Evolutionary conservation across 2,113 vertebrate genomes (phyloP).

Genomic region (Amazona vittata): DNA sequence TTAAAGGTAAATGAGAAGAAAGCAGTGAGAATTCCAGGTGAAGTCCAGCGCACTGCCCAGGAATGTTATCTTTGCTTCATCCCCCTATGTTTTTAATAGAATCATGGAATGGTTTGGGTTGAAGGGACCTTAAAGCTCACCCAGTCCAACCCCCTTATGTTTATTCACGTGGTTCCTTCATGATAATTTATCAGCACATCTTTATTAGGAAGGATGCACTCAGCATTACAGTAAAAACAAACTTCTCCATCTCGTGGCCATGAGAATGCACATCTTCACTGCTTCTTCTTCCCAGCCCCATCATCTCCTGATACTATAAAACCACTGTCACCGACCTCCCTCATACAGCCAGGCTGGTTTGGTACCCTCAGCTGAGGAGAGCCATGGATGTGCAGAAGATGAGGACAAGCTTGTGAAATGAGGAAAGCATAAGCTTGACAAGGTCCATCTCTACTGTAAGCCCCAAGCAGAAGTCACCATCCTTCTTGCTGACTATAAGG

Average conservation of each 20-base stretch:
- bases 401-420: accelerated
- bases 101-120: background rate
- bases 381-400: background rate
- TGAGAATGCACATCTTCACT: accelerated
- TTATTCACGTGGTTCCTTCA: background rate
- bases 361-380: background rate
- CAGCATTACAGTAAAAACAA: background rate
- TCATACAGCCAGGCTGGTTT: background rate
- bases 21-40: background rate
- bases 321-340: background rate
- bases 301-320: background rate
- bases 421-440: background rate
- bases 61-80: background rate
- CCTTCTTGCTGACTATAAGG: background rate
- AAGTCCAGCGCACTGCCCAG: background rate
- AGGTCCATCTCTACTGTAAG: background rate
- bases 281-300: background rate
- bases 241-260: background rate
- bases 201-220: background rate
- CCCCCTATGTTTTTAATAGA: background rate
- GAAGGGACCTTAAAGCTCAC: background rate
- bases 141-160: background rate
- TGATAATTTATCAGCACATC: background rate
- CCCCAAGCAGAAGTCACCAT: background rate
- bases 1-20: background rate